Percentiles rank a stretch among this genome's conserved stretches.
phyloP scores from a whole-genome alignment of 2,888 invertebrate genomes.

The Heliconius cydno region DNA sequence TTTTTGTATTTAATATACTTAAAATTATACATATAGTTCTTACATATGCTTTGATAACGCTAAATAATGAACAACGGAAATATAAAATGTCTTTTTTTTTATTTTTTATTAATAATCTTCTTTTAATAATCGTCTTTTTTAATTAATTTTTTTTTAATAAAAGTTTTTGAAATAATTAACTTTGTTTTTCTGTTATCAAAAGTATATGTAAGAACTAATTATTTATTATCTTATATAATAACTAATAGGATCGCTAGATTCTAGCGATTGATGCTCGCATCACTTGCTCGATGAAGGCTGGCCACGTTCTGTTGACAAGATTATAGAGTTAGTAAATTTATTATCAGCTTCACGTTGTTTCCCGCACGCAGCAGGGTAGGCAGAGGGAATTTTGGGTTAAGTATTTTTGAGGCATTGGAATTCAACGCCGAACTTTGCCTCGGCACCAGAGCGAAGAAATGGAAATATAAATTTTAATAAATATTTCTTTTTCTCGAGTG shows the following conservation, averaged over 20 bases:
- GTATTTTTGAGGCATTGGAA: no score
- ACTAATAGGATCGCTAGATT: not conserved
- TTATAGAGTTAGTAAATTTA: not conserved
- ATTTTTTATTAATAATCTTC: not conserved
- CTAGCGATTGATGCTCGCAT: conserved; percentile 51
- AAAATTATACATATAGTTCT: not conserved
- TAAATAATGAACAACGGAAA: not conserved
- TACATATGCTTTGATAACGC: not conserved
- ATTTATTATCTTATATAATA: not conserved
- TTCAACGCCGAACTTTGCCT: no score
- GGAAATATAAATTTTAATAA: no score
- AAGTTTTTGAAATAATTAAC: not conserved
- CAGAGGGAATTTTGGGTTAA: no score
- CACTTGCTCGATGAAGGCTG: conserved; percentile 74
- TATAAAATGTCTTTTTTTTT: not conserved
- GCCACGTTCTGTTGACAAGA: conserved; percentile 61
- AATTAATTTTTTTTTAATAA: not conserved
- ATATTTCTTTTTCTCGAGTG: no score
- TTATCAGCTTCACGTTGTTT: no score
- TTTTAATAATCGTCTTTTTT: no score
- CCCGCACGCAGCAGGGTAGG: no score
- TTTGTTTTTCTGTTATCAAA: not conserved
- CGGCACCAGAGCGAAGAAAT: no score
- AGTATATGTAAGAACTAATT: conserved; percentile 9
- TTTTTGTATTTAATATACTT: not conserved